phyloP scores from a whole-genome alignment of 2,888 invertebrate species.

The Vandiemenella viatica region DNA sequence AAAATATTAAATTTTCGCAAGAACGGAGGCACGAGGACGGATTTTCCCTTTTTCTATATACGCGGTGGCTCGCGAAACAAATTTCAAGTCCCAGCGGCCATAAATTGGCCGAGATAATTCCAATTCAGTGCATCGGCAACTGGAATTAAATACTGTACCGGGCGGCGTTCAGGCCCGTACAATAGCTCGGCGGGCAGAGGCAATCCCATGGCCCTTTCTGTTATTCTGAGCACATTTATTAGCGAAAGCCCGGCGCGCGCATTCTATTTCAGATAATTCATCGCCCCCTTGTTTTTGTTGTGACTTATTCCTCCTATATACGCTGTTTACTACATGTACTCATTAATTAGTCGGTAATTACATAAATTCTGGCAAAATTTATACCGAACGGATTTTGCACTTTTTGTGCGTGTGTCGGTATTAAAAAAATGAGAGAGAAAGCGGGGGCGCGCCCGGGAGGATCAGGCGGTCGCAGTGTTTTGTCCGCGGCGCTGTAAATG shows the following conservation, averaged over 20 bases:
- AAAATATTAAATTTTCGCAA: too few species aligned
- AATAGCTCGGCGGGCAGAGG: too few species aligned
- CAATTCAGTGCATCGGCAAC: neutral
- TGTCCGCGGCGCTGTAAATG: conserved; percentile 23
- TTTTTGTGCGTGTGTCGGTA: neutral
- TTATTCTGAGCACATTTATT: neutral
- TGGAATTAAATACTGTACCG: neutral
- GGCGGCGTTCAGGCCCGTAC: neutral
- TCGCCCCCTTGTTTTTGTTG: neutral
- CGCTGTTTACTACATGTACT: conserved; percentile 1
- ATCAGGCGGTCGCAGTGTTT: neutral
- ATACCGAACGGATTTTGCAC: neutral
- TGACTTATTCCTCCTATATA: neutral
- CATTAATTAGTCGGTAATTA: conserved; percentile 3
- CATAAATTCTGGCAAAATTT: conserved; percentile 3
- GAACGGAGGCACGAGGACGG: too few species aligned
- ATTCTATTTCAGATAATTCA: neutral
- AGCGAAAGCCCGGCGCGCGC: neutral
- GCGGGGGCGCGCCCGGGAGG: neutral
- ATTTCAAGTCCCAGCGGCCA: neutral
- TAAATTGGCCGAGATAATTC: neutral
- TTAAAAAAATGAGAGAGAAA: neutral
- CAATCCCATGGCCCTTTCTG: neutral
- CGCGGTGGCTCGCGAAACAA: neutral
- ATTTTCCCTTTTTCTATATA: too few species aligned